phyloP scores from a whole-genome alignment of 2,797 vertebrate genomes.

The Aotus griseimembra region DNA sequence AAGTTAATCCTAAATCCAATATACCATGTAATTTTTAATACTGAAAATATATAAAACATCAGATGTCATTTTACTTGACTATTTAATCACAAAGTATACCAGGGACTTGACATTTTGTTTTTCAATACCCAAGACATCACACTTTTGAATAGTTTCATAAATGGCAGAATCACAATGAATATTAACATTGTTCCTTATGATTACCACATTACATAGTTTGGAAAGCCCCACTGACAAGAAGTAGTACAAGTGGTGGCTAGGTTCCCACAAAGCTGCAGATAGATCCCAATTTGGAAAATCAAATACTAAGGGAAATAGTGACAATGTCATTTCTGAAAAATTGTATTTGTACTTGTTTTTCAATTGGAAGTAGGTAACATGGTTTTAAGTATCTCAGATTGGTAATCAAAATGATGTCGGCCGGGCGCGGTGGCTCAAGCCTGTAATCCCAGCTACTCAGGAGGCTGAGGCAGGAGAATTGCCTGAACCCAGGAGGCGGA shows the following conservation, averaged over 20 bases:
- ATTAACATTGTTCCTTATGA: neutral
- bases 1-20: conserved; percentile 18
- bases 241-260: neutral
- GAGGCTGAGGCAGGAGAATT: too few relatives aligned
- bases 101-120: neutral
- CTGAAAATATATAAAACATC: neutral
- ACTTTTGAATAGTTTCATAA: neutral
- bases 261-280: conserved; percentile 16
- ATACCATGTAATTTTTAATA: neutral
- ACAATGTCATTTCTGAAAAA: conserved; percentile 33
- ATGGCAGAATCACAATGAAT: neutral
- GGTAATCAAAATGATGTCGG: conserved; percentile 16
- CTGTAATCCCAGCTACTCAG: too few relatives aligned
- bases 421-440: too few relatives aligned
- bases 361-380: neutral
- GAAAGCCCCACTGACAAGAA: neutral
- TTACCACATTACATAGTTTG: neutral
- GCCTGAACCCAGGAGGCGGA: too few relatives aligned
- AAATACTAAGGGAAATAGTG: conserved; percentile 8
- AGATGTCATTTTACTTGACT: neutral
- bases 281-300: conserved; percentile 51
- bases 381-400: neutral
- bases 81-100: conserved; percentile 18
- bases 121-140: neutral
- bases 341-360: neutral